Conservation (phyloP, 1,140 invertebrate species). For the Heliconius hermathena region DNA sequence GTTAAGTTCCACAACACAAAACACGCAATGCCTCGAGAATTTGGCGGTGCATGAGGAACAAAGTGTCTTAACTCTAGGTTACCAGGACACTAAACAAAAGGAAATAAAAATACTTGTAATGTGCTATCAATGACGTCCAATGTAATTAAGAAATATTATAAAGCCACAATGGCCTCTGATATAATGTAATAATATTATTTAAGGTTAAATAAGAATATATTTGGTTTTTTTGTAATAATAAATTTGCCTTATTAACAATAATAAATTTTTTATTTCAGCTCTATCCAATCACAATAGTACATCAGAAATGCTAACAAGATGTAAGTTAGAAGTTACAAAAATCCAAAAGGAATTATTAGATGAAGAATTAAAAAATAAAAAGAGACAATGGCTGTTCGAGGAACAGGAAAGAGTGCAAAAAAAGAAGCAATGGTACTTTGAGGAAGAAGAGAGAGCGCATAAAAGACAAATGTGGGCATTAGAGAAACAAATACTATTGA, state of each 20-base stretch:
- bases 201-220: no score
- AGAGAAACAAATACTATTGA: not conserved
- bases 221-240: no score
- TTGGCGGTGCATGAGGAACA: no score
- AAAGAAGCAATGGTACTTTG: not conserved
- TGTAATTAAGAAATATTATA: no score
- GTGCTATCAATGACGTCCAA: no score
- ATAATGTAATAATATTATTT: no score
- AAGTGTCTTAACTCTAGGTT: no score
- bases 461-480: slow-evolving; percentile 2
- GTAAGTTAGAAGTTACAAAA: not conserved
- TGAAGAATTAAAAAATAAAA: slow-evolving; percentile 2
- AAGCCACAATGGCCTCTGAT: no score
- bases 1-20: no score
- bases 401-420: not conserved
- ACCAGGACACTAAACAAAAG: no score
- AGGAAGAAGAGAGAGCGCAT: not conserved
- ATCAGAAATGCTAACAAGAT: not conserved
- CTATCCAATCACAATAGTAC: not conserved
- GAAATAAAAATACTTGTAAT: no score
- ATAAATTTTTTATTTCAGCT: not conserved
- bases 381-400: not conserved
- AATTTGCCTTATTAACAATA: not conserved
- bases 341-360: not conserved
- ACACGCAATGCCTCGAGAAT: no score